Evolutionary conservation across 2,797 vertebrate species (phyloP).

Genomic region (Pipistrellus nathusii): DNA sequence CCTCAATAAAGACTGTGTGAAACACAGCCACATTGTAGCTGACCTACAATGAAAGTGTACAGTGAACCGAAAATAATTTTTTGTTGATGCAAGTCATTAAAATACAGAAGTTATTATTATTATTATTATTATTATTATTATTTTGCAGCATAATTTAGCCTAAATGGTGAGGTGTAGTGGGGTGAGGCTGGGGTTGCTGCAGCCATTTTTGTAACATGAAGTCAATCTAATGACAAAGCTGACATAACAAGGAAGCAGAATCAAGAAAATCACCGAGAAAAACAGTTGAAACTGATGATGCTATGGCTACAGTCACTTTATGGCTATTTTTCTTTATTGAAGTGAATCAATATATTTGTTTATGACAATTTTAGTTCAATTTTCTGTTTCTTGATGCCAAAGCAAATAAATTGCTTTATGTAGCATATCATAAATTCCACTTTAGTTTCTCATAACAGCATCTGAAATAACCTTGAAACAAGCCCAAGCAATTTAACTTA

Average conservation of each 20-base stretch:
- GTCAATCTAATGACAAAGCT: neutral
- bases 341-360: conserved; percentile 6
- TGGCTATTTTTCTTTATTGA: neutral
- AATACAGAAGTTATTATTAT: neutral
- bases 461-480: conserved; percentile 12
- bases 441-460: neutral
- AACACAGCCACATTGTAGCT: neutral
- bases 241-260: neutral
- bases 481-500: neutral
- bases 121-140: neutral
- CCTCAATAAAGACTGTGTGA: neutral
- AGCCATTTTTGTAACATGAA: neutral
- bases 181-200: neutral
- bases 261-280: neutral
- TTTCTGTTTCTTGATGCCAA: conserved; percentile 9
- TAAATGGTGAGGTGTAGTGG: neutral
- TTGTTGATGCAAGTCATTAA: neutral
- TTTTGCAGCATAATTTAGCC: neutral
- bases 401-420: conserved; percentile 1
- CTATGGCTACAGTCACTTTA: neutral
- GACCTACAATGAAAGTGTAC: neutral
- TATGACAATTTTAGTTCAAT: neutral
- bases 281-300: neutral
- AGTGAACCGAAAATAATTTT: neutral
- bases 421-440: neutral